A percentile compares a stretch with the other conserved stretches of the same genome.
These are phyloP conservation scores for Electrona antarctica DNA, from an alignment of 2,113 vertebrate genomes.

Conservation along the genomic window DNA sequence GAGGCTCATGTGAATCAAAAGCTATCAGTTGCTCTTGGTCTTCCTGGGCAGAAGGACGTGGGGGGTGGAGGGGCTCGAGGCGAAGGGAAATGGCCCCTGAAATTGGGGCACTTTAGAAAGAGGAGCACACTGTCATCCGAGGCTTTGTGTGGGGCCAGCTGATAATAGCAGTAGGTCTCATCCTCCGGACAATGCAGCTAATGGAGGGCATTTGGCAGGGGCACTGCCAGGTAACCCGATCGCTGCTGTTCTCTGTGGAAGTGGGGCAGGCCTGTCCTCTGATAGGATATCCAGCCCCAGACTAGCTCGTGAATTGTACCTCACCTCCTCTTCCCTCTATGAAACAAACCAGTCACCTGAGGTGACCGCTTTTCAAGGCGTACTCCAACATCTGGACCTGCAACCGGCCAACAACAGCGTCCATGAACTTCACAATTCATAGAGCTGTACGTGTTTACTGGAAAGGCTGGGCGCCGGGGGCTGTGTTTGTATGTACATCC, in stretches of 20 bases:
- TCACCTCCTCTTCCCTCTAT: background rate
- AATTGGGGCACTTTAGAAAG: slow-evolving; percentile 53
- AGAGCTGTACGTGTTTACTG: slow-evolving; percentile 55
- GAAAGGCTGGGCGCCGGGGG: slow-evolving; percentile 43
- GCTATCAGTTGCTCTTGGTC: slow-evolving; percentile 37
- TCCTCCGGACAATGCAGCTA: slow-evolving; percentile 35
- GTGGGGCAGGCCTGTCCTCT: slow-evolving; percentile 15
- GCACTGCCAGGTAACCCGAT: slow-evolving; percentile 48
- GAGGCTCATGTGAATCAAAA: slow-evolving; percentile 42
- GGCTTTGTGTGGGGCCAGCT: slow-evolving; percentile 38
- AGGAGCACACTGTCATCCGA: slow-evolving; percentile 49
- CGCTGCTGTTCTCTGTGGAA: slow-evolving; percentile 17
- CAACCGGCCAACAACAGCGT: slow-evolving; percentile 48
- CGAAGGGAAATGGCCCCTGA: slow-evolving; percentile 45
- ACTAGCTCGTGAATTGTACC: background rate
- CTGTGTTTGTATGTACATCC: background rate
- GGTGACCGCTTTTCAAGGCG: slow-evolving; percentile 21
- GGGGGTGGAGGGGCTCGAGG: slow-evolving; percentile 1
- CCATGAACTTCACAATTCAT: slow-evolving; percentile 35
- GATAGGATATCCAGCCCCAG: background rate
- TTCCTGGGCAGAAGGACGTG: slow-evolving; percentile 20
- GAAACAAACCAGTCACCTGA: slow-evolving; percentile 26
- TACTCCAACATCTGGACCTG: slow-evolving; percentile 44
- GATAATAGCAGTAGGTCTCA: slow-evolving; percentile 32
- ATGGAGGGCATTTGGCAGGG: slow-evolving; percentile 45